These are phyloP conservation scores for Pogonocherus hispidulus DNA, from an alignment of 2,888 invertebrate genomes.

Conservation along the genomic window DNA sequence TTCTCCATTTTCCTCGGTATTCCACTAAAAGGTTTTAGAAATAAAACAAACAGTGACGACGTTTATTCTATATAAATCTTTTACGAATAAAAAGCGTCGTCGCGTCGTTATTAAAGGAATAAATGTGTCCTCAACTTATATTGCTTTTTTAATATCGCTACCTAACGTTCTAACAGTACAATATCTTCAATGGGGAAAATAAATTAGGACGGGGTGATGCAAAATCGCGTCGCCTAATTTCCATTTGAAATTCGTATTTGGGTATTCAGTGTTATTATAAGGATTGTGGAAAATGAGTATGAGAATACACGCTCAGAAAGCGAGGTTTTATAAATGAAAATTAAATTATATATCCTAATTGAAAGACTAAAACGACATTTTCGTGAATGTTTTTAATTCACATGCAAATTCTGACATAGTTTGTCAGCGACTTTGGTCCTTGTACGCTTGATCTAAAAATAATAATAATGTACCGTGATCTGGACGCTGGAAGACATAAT, in stretches of 20 bases:
- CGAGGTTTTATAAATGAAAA: slow-evolving; percentile 13
- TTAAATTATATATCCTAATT: slow-evolving; percentile 20
- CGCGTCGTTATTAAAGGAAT: too few species aligned
- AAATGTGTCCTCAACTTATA: too few species aligned
- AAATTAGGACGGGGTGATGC: background rate
- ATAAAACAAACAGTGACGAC: too few species aligned
- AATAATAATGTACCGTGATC: too few species aligned
- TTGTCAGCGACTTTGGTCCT: background rate
- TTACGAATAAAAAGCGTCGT: too few species aligned
- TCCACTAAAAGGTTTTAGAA: too few species aligned
- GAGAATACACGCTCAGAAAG: slow-evolving; percentile 1
- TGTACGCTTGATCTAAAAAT: background rate
- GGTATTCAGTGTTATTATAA: background rate
- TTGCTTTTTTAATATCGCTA: slow-evolving; percentile 4
- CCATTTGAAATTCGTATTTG: slow-evolving; percentile 5
- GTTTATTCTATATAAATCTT: too few species aligned
- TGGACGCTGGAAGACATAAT: too few species aligned
- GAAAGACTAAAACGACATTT: background rate
- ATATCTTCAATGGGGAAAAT: background rate
- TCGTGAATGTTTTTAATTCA: slow-evolving; percentile 22
- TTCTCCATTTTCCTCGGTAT: too few species aligned
- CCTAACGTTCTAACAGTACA: background rate
- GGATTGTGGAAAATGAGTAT: background rate
- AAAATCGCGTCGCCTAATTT: slow-evolving; percentile 1
- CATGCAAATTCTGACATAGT: slow-evolving; percentile 15